Base-by-base conservation (phyloP, 2,797 vertebrate genomes). In the Pelodytes ibericus region DNA sequence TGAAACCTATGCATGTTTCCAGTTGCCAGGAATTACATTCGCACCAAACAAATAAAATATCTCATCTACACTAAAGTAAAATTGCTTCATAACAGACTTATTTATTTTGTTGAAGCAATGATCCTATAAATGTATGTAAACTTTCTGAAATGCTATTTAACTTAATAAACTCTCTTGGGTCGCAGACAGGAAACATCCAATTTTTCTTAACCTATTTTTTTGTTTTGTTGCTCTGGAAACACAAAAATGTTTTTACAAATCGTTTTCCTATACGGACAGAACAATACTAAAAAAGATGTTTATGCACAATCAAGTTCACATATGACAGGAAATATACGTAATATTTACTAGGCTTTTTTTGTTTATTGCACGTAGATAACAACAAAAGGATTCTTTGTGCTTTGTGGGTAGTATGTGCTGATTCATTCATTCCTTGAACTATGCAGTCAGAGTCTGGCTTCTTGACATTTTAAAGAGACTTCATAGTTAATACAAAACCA, bases 221-320 rank as follows among this genome's bases (percentile, higher is more conserved):
- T 83, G 76, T 81, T 63, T 3, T 29, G 74, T 88, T 89, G 78
- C 86, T 81, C 3, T 83, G 81, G 89, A 80, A 87, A 85, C 65
- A 6, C 79, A 66, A 83, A 75, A 86, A 80, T 81, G 69, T 80
- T 83, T 53, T 82, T 66, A 79, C 70, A 82, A 82, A 84, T 79
- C 10, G 84, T 86, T 80, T 74, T 68, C 83, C 87, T 88, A 85
- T 86, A 85, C 88, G 84, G 81, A 73, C 76, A 85, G 75, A 82
- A 82, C 26, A 53, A 58, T 64, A 80, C 70, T 85, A 56, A 60
- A 84, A 85, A 76, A 85, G 89, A 86, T 86, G 87, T 91, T 91
- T 90, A 82, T 81, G 84, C 81, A 89, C 87, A 89, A 81, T 85
- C 84, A 87, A 69, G 77, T 84, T 85, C 85, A 86, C 65, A 65